phyloP scores from a whole-genome alignment of 2,888 invertebrate genomes.

The Argyresthia goedartella region DNA sequence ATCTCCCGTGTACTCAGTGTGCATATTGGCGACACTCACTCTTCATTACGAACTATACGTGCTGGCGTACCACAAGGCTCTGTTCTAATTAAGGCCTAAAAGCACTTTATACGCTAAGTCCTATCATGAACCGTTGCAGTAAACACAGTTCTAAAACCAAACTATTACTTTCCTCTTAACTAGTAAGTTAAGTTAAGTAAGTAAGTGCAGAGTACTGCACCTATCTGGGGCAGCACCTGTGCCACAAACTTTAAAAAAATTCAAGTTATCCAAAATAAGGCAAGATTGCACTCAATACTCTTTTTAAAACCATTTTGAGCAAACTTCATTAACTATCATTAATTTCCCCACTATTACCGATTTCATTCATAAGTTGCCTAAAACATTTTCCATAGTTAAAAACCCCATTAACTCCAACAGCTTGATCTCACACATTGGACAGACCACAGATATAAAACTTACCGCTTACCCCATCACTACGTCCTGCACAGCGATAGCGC shows the following conservation, averaged over 20 bases:
- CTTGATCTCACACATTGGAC: not conserved
- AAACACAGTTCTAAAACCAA: not conserved
- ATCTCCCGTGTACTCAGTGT: not conserved
- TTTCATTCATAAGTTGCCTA: not conserved
- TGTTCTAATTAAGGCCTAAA: not conserved
- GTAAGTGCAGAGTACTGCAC: no score
- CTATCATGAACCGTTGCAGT: not conserved
- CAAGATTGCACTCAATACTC: not conserved
- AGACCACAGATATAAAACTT: not conserved
- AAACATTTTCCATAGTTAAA: not conserved
- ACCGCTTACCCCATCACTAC: not conserved
- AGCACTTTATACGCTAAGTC: not conserved
- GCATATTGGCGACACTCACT: not conserved
- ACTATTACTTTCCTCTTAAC: not conserved
- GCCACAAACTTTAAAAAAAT: not conserved
- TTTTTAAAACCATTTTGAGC: not conserved
- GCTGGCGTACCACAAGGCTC: not conserved
- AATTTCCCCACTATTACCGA: not conserved
- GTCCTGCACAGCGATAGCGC: not conserved
- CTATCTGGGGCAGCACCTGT: not conserved
- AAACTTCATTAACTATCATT: not conserved
- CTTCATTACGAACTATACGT: not conserved
- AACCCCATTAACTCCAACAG: not conserved
- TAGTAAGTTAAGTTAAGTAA: not conserved
- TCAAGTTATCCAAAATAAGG: constrained; percentile 1